Percentiles rank a stretch among this genome's conserved stretches.
Evolutionary conservation across 2,797 vertebrate genomes (phyloP).

Genomic region (Mormyrus proboscirostris): DNA sequence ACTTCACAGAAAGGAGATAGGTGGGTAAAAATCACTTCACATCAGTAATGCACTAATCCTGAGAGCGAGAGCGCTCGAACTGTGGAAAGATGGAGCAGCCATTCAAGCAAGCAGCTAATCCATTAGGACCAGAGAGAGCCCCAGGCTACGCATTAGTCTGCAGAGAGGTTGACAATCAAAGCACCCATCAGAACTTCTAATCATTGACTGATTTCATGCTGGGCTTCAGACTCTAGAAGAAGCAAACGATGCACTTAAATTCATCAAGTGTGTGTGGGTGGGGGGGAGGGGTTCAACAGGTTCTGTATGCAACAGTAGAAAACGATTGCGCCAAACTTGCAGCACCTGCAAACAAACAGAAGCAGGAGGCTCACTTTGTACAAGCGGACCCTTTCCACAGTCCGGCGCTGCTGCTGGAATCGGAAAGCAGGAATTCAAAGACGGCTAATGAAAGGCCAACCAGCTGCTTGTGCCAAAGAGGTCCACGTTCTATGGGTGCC

Average conservation of each 20-base stretch:
- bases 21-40: background rate
- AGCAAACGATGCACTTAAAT: constrained; percentile 28
- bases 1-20: background rate
- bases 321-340: constrained; percentile 37
- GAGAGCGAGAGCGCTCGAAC: background rate
- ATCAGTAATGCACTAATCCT: background rate
- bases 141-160: background rate
- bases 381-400: background rate
- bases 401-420: background rate
- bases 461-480: background rate
- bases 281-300: constrained; percentile 25
- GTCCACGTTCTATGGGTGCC: background rate
- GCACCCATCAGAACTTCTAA: constrained; percentile 24
- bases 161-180: constrained; percentile 21
- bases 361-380: constrained; percentile 13
- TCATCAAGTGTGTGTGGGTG: constrained; percentile 12
- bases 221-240: constrained; percentile 15
- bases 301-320: constrained; percentile 22
- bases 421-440: background rate
- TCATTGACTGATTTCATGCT: constrained; percentile 20
- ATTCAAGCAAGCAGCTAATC: background rate
- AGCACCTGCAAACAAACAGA: constrained; percentile 14
- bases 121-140: background rate
- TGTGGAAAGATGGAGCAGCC: background rate
- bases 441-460: background rate